Conservation (phyloP, 1,140 invertebrate species). For the Eurosta solidaginis region DNA sequence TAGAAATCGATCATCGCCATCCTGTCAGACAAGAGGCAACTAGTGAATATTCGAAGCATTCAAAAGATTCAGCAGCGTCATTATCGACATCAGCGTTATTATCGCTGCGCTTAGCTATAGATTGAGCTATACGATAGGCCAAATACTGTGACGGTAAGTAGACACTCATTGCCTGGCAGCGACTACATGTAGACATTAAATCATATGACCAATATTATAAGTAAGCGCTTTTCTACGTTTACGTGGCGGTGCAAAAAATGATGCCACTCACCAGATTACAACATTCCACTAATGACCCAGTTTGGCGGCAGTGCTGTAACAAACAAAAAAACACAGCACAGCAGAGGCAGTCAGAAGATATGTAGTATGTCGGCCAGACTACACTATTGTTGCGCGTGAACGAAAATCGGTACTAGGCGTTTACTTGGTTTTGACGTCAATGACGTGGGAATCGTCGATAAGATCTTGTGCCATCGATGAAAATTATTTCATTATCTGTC, state of each 20-base stretch:
- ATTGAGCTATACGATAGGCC: conserved; percentile 25
- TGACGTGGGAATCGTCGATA: background rate
- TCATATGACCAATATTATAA: background rate
- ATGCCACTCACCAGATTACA: conserved; percentile 19
- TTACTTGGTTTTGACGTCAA: background rate
- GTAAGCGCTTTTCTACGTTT: background rate
- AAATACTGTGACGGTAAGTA: conserved; percentile 30
- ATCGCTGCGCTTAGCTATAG: background rate
- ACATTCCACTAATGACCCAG: conserved; percentile 28
- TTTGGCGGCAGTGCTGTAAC: background rate
- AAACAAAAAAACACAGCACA: background rate
- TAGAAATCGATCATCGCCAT: conserved; percentile 31
- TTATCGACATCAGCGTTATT: conserved; percentile 18
- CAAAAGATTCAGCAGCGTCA: conserved; percentile 20
- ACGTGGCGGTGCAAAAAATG: conserved; percentile 8
- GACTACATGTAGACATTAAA: background rate
- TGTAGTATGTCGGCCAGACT: background rate
- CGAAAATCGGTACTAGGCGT: background rate
- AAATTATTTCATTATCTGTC: conserved; percentile 20
- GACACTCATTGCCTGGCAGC: background rate
- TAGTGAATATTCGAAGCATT: conserved; percentile 2
- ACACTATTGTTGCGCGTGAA: background rate
- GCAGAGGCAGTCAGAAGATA: too few species aligned
- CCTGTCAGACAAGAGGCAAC: conserved; percentile 4
- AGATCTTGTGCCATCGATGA: background rate